Evolutionary conservation across 1,140 invertebrate genomes (phyloP), one percentile per base, ranked within the genome.

Genomic region (Cyclina sinensis): DNA sequence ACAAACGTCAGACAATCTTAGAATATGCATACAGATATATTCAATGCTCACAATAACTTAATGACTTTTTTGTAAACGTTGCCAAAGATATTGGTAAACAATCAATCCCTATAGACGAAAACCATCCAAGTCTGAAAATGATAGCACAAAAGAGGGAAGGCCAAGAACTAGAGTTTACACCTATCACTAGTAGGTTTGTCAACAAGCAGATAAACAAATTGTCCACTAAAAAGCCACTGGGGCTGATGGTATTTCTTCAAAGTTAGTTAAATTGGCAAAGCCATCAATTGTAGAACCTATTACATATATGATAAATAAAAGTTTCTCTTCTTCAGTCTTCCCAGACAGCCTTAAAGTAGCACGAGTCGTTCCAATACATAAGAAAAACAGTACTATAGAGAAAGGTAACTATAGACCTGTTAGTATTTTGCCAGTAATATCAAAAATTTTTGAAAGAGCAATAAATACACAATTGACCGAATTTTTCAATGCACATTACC

Each of bases 361-460:
- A 24, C 57, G 65, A 46, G 54, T 62, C 39, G 54, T 81, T 39
- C 54, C 54, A 16, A 46, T 81, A n/a, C 51, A 81, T 62, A 81
- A 46, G 54, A 43, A 65, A 65, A 81, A 46, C 30, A 81, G 79
- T 24, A 32, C 21, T 24, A 27, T 81, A 62, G 79, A 81, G 30
- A 81, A 81, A 27, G 18, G 62, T n/a, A 84, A 84, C 32, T 70
- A 84, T 37, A 70, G 65, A 70, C 62, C 79, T 16, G 35, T 73
- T 24, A 84, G 81, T 46, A 5, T 62, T 48, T 30, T 74, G 18
- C 54, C 48, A 32, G 59, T 86, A 1, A 57, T 85, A n/a, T 62
- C 51, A 30, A 78, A 59, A 27, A 27, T 81, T 2, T 86, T 89
- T 86, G 88, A 89, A 43, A 89, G 88, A 74, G 35, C 81, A 27